Base-by-base conservation (phyloP, 2,888 invertebrate genomes). In the Clitarchus hookeri region DNA sequence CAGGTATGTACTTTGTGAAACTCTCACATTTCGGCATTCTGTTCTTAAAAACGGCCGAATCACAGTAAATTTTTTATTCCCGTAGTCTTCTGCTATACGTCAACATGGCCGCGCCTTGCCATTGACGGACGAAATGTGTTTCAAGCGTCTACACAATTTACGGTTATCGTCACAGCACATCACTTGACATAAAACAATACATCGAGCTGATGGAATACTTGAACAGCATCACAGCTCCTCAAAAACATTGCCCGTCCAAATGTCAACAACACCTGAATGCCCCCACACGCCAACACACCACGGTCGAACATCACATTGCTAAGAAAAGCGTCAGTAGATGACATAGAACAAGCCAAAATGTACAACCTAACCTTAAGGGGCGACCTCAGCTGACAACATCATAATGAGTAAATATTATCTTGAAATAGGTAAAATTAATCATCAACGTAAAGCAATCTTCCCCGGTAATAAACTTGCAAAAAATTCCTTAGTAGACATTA, bases 1-100 rank as follows among this genome's bases (percentile, higher is more conserved):
- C 99, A 93, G 99, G 99, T 94, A 98, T 95, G 93, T 97, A 97
- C 94, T 97, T 97, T 93, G 98, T 97, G 93, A 97, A 97, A 92
- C 97, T 95, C 94, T 97, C 97, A 94, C 98, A 98, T 96, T 96
- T 97, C 95, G 97, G 97, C 98, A 98, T 98, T 93, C 92, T 94
- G 92, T 91, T 90, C 85, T 87, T 86, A 83, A 88, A 86, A 88
- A 85, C 87, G 86, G 86, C 87, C 87, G 86, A 87, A 88, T 86
- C 86, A 88, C 85, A 87, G 87, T 87, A 86, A 87, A 88, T 86
- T 87, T 88, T 88, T 88, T 89, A 88, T 88, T 88, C 88, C 88
- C 86, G 89, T 88, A 89, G 89, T 89, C 89, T 89, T 90, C 89
- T 89, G 89, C 89, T 92, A 92, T 91, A 92, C 93, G 92, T 92